Evolutionary conservation across 2,113 vertebrate genomes (phyloP).

Genomic region (Corythornis cristatus): DNA sequence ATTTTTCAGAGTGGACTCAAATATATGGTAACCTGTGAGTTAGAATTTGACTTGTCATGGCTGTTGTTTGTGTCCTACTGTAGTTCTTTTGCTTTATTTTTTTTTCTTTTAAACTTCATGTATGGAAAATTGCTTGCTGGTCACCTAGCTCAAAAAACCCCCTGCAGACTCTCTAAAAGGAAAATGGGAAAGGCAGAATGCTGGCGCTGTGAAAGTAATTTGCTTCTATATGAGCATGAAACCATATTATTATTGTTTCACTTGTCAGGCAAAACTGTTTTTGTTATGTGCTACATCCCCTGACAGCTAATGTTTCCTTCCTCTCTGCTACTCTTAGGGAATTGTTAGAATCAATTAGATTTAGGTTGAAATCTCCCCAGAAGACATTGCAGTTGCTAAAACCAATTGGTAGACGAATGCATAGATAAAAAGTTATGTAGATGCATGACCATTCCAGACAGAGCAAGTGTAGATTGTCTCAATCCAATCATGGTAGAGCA

Average conservation of each 20-base stretch:
- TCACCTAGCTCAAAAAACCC: neutral
- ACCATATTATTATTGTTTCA: conserved; percentile 19
- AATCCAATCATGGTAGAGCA: neutral
- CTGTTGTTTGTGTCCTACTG: neutral
- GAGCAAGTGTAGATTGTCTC: conserved; percentile 23
- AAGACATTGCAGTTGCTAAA: neutral
- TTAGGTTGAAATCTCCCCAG: conserved; percentile 10
- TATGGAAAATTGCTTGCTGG: conserved; percentile 1
- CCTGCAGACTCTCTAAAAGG: neutral
- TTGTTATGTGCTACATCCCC: conserved; percentile 27
- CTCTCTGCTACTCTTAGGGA: conserved; percentile 5
- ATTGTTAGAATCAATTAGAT: conserved; percentile 33
- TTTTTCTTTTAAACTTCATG: neutral
- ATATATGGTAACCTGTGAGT: neutral
- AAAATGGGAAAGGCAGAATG: neutral
- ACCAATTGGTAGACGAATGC: neutral
- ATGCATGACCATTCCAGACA: conserved; percentile 48
- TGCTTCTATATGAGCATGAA: conserved; percentile 31
- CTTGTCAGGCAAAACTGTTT: conserved; percentile 36
- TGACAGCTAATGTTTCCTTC: conserved; percentile 47
- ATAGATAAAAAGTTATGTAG: conserved; percentile 34
- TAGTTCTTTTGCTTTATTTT: neutral
- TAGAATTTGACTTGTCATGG: neutral
- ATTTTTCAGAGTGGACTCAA: neutral
- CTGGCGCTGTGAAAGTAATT: conserved; percentile 23